Conservation (phyloP, 37 sponge, comb jelly and placozoan species). For the Dysidea cf. avara region DNA sequence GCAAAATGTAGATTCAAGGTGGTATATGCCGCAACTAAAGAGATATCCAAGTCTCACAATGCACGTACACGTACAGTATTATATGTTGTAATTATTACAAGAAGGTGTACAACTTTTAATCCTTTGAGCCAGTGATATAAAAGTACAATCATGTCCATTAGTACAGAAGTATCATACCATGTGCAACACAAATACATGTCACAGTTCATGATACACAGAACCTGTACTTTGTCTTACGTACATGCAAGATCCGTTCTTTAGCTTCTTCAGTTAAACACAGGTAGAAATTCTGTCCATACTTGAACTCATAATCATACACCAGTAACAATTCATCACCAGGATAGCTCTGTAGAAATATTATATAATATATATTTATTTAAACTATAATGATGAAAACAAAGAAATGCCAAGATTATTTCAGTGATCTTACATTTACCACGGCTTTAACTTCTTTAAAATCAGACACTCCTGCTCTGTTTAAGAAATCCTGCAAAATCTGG, state of each 20-base stretch:
- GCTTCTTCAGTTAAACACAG: constrained; percentile 92
- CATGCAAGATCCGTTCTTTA: constrained; percentile 82
- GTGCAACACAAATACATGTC: too few relatives aligned
- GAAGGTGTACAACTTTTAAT: too few relatives aligned
- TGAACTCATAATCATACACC: constrained; percentile 91
- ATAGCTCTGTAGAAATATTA: constrained; percentile 69
- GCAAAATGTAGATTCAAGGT: too few relatives aligned
- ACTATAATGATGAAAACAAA: too few relatives aligned
- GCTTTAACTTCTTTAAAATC: constrained; percentile 94
- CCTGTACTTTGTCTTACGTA: constrained; percentile 26
- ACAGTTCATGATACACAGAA: too few relatives aligned
- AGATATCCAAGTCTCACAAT: too few relatives aligned
- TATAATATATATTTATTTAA: neutral
- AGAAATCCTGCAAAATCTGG: constrained; percentile 85
- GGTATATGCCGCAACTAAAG: too few relatives aligned
- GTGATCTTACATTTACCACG: constrained; percentile 45
- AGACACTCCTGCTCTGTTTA: constrained; percentile 86
- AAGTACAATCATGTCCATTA: too few relatives aligned
- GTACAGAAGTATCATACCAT: too few relatives aligned
- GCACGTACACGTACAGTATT: too few relatives aligned
- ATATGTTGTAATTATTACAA: too few relatives aligned
- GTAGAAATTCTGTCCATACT: constrained; percentile 93
- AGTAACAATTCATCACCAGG: constrained; percentile 86
- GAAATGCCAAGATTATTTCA: neutral
- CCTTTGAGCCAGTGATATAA: too few relatives aligned